phyloP scores from a whole-genome alignment of 2,888 invertebrate species.

The Laothoe populi region DNA sequence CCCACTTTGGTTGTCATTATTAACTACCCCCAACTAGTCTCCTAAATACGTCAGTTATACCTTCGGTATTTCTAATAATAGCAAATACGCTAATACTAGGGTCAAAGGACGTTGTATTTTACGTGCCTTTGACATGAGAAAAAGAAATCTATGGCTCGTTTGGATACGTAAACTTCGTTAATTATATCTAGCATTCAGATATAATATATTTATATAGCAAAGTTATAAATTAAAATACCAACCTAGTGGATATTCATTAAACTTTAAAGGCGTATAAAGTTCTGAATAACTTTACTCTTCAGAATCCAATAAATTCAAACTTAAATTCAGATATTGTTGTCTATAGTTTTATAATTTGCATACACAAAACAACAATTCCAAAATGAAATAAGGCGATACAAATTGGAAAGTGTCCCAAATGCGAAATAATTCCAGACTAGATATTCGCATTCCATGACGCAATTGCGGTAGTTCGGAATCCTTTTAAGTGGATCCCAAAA shows the following conservation, averaged over 20 bases:
- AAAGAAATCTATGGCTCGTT: not conserved
- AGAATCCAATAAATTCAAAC: not conserved
- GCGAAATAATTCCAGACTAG: slow-evolving; percentile 36
- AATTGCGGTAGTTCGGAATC: slow-evolving; percentile 44
- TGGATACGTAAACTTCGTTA: not conserved
- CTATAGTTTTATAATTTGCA: not conserved
- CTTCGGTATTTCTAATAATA: too few relatives aligned
- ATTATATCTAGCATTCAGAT: not conserved
- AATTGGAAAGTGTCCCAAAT: slow-evolving; percentile 32
- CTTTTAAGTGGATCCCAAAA: slow-evolving; percentile 47
- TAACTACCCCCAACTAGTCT: too few relatives aligned
- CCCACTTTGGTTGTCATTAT: too few relatives aligned
- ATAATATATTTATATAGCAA: not conserved
- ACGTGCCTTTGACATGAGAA: not conserved
- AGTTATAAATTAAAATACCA: not conserved
- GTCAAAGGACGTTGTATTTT: not conserved
- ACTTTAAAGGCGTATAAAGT: not conserved
- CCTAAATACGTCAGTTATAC: too few relatives aligned
- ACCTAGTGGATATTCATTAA: not conserved
- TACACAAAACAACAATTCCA: not conserved
- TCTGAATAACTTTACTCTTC: not conserved
- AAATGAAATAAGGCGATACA: not conserved
- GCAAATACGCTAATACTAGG: too few relatives aligned
- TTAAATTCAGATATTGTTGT: not conserved
- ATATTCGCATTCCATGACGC: slow-evolving; percentile 36